Base-by-base conservation (phyloP, 2,888 invertebrate species). In the Eledona agricola region DNA sequence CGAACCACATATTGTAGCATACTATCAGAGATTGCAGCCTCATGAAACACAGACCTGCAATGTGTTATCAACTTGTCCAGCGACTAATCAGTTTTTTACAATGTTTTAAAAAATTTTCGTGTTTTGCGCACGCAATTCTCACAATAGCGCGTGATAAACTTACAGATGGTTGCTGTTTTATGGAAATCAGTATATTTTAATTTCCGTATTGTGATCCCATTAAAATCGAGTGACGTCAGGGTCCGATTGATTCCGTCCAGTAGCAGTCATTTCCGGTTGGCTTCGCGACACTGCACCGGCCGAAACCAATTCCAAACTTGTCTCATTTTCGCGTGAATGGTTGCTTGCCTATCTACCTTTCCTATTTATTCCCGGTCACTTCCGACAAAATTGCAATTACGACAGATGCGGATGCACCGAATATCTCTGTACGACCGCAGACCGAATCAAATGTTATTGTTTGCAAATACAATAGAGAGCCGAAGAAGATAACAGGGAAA, bases 171-270 rank as follows among this genome's bases (percentile, higher is more conserved):
- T n/a, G n/a, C n/a, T n/a, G n/a, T n/a, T n/a, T n/a, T n/a, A n/a
- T n/a, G n/a, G n/a, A n/a, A n/a, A n/a, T n/a, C n/a, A n/a, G n/a
- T 70, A 69, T 69, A 72, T 74, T 75, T 75, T 74, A 75, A 75
- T 75, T 75, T 75, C 75, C 75, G 75, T 72, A 69, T 70, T 71
- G 71, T 71, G 67, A 64, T 67, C 66, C 72, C 65, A 72, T 75
- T 72, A 73, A 70, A 69, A 69, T 66, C 58, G 15, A 38, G 64
- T 67, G 68, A 68, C 68, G 69, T 66, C 67, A 62, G 57, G 31
- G 66, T 70, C 66, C 71, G 72, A 74, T 74, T 73, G 73, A 73
- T 72, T 73, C 66, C 63, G 68, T 66, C 69, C 67, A 69, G n/a
- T n/a, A 6, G 65, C 67, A 67, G 66, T 69, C 72, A 73, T 73